Conservation (phyloP, 2,888 invertebrate species). For the Cheilosia soror region DNA sequence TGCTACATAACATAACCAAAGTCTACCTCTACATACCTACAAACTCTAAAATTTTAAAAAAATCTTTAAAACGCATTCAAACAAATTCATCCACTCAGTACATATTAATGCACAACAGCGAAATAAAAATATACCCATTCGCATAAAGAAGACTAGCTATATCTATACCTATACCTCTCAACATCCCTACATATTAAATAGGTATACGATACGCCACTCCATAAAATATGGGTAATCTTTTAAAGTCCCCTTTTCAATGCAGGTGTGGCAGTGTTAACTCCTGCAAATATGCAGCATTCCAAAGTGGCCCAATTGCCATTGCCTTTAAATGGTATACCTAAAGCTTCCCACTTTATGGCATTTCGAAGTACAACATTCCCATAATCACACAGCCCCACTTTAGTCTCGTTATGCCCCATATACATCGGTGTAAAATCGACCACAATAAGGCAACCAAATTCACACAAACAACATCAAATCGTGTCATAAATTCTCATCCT, state of each 20-base stretch:
- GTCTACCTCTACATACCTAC: too few relatives aligned
- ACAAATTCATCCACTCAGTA: too few relatives aligned
- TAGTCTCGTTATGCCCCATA: conserved; percentile 21
- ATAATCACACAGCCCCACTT: conserved; percentile 52
- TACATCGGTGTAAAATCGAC: conserved; percentile 64
- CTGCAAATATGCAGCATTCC: conserved; percentile 7
- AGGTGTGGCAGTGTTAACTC: conserved; percentile 18
- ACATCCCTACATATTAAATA: background rate
- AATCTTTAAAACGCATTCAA: too few relatives aligned
- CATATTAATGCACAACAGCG: too few relatives aligned
- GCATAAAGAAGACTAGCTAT: background rate
- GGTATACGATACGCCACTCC: background rate
- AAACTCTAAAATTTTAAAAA: too few relatives aligned
- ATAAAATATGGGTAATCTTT: conserved; percentile 4
- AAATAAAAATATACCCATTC: background rate
- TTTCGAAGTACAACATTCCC: conserved; percentile 47
- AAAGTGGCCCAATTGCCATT: conserved; percentile 38
- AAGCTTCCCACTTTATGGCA: conserved; percentile 45
- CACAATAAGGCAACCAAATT: conserved; percentile 62
- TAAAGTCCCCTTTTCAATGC: background rate
- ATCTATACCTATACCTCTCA: background rate
- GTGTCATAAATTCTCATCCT: conserved; percentile 66
- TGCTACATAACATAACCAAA: too few relatives aligned
- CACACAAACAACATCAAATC: conserved; percentile 64
- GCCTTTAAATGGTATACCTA: conserved; percentile 32